Base-by-base conservation (phyloP, 2,888 invertebrate species). In the Platycheirus rosarum region DNA sequence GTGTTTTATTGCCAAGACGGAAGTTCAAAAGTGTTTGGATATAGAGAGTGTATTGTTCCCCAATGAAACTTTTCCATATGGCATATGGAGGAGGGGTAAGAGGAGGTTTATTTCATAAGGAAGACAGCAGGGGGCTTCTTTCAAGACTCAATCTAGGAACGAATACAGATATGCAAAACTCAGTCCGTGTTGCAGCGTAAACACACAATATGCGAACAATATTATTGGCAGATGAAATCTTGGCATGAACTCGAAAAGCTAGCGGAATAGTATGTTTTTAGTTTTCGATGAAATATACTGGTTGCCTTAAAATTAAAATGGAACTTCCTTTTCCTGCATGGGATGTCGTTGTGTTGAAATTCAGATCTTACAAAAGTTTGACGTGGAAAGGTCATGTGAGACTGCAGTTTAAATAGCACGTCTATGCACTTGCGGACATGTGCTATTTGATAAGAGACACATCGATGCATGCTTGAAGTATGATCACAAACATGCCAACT, bases 181-280 rank as follows among this genome's bases (percentile, higher is more conserved):
- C 46, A 29, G 29, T 23, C 13, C 44, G 62, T 65, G 75, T 71
- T 62, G 71, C 76, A 73, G 82, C 37, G 66, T 68, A 73, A 82
- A 73, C 66, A 76, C 49, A 76, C 76, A 73, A 73, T 76, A 76
- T 76, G 82, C 71, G 71, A 82, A 76, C 76, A 76, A 82, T 76
- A 55, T 44, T 76, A 82, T 82, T 82, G 82, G 82, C 82, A 82
- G 76, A 71, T 76, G 49, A 76, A 82, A 76, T 76, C 76, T 82
- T 82, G 82, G 82, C 82, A 82, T 35, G 35, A 57, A 62, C 29
- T 70, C 53, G 5, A 51, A 44, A 60, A 60, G 48, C 65, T 68
- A 63, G 55, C 44, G 60, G 18, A 68, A 53, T 32, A 51, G 32
- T 37, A 29, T 40, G 18, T 68, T 60, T 48, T n/a, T 26, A 29